phyloP scores from a whole-genome alignment of 30 jellyfish, hydroid and myxozoan species.

The Catostylus mosaicus region DNA sequence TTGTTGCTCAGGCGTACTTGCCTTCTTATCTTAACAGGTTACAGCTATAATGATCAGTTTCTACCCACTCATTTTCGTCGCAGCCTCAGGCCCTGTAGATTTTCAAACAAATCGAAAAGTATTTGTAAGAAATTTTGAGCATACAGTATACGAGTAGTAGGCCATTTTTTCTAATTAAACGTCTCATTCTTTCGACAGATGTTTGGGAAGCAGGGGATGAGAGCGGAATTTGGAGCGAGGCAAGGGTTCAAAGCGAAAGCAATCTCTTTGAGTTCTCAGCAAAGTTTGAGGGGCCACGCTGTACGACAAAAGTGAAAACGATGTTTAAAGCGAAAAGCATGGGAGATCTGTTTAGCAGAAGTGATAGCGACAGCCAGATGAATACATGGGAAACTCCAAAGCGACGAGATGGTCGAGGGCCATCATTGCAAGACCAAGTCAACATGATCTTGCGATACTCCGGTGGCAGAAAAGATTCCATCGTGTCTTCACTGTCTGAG shows the following conservation, averaged over 20 bases:
- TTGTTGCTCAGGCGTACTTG: too few relatives aligned
- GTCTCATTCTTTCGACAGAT: not conserved
- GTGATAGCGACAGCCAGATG: too few relatives aligned
- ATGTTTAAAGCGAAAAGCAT: slow-evolving; percentile 8
- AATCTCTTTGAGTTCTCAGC: slow-evolving; percentile 12
- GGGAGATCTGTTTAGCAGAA: slow-evolving; percentile 16
- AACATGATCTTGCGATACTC: not conserved
- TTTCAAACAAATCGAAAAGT: too few relatives aligned
- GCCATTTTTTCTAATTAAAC: not conserved
- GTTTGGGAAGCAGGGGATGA: not conserved
- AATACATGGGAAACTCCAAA: not conserved
- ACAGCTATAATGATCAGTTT: too few relatives aligned
- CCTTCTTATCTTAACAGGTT: too few relatives aligned
- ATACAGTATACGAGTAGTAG: not conserved
- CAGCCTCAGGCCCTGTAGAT: not conserved
- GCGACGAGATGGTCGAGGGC: not conserved
- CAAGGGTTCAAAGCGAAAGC: not conserved
- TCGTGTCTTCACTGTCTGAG: not conserved
- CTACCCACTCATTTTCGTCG: too few relatives aligned
- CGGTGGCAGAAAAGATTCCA: not conserved
- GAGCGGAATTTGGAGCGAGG: not conserved
- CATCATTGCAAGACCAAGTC: slow-evolving; percentile 10
- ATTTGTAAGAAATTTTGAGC: too few relatives aligned
- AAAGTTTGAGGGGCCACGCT: slow-evolving; percentile 26
- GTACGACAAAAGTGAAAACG: not conserved